Evolutionary conservation across 1,140 invertebrate species (phyloP).

Genomic region (Drosophila sp.): DNA sequence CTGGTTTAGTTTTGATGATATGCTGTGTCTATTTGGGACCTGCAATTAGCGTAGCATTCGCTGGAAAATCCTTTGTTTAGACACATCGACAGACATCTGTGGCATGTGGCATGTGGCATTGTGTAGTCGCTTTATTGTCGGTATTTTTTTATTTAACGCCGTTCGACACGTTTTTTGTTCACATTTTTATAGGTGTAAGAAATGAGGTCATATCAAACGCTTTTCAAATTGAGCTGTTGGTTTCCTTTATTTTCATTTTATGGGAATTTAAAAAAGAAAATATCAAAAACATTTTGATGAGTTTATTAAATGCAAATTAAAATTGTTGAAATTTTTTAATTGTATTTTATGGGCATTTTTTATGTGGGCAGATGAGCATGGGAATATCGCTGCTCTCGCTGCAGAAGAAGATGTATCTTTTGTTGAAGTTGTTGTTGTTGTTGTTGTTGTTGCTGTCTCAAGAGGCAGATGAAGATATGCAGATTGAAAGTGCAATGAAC

Average conservation of each 20-base stretch:
- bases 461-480: slow-evolving; percentile 30
- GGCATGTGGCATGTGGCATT: slow-evolving; percentile 43
- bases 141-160: slow-evolving; percentile 29
- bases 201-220: slow-evolving; percentile 74
- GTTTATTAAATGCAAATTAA: slow-evolving; percentile 82
- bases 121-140: slow-evolving; percentile 23
- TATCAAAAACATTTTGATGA: slow-evolving; percentile 52
- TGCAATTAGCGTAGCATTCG: slow-evolving; percentile 67
- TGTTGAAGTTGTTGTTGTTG: slow-evolving; percentile 12
- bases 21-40: slow-evolving; percentile 42
- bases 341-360: slow-evolving; percentile 65
- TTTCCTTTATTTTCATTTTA: slow-evolving; percentile 27
- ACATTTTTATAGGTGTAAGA: slow-evolving; percentile 78
- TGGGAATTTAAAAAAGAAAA: slow-evolving; percentile 43
- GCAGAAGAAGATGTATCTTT: slow-evolving; percentile 17
- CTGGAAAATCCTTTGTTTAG: slow-evolving; percentile 76
- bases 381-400: slow-evolving; percentile 2
- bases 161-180: slow-evolving; percentile 38
- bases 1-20: slow-evolving; percentile 51
- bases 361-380: slow-evolving; percentile 34
- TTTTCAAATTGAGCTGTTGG: slow-evolving; percentile 64
- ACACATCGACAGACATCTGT: slow-evolving; percentile 66
- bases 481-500: slow-evolving; percentile 41
- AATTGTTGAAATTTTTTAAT: slow-evolving; percentile 78
- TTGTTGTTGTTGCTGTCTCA: slow-evolving; percentile 16